Percentiles rank a stretch among this genome's conserved stretches.
Conservation (phyloP, 2,113 vertebrate species). For the Centropristis striata region DNA sequence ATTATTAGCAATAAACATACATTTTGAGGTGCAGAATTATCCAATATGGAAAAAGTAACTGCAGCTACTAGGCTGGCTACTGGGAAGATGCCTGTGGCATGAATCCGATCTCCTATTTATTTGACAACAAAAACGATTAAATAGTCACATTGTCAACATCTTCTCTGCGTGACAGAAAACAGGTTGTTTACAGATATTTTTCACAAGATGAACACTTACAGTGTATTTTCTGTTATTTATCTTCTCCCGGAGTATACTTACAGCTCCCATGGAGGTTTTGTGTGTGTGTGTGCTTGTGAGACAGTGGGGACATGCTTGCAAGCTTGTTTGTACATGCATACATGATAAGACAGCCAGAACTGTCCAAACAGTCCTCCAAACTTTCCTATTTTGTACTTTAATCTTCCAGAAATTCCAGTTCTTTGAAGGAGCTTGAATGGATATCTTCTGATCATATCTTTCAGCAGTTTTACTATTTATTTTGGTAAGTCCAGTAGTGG, state of each 20-base stretch:
- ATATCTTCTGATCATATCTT: slow-evolving; percentile 71
- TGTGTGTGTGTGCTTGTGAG: slow-evolving; percentile 21
- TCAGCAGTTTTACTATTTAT: slow-evolving; percentile 75
- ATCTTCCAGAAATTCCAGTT: slow-evolving; percentile 58
- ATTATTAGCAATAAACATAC: neutral
- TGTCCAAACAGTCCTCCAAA: slow-evolving; percentile 58
- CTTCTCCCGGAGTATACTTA: neutral
- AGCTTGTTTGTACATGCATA: slow-evolving; percentile 48
- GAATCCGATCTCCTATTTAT: neutral
- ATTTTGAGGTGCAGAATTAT: neutral
- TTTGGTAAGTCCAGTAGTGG: slow-evolving; percentile 60
- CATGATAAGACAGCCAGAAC: slow-evolving; percentile 66
- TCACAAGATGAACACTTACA: neutral
- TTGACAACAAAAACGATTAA: neutral
- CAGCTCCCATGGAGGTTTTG: neutral
- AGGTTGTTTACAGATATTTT: neutral
- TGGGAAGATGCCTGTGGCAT: neutral
- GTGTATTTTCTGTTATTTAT: slow-evolving; percentile 9
- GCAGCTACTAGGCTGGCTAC: neutral
- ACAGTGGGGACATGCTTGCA: slow-evolving; percentile 19
- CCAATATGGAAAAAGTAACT: neutral
- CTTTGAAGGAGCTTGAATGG: slow-evolving; percentile 63
- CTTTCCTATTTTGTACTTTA: slow-evolving; percentile 47
- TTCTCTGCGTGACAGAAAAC: neutral
- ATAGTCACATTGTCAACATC: too few species aligned